Evolutionary conservation across 2,113 vertebrate genomes (phyloP), one percentile per base, ranked within the genome.

Genomic region (Meriones unguiculatus): DNA sequence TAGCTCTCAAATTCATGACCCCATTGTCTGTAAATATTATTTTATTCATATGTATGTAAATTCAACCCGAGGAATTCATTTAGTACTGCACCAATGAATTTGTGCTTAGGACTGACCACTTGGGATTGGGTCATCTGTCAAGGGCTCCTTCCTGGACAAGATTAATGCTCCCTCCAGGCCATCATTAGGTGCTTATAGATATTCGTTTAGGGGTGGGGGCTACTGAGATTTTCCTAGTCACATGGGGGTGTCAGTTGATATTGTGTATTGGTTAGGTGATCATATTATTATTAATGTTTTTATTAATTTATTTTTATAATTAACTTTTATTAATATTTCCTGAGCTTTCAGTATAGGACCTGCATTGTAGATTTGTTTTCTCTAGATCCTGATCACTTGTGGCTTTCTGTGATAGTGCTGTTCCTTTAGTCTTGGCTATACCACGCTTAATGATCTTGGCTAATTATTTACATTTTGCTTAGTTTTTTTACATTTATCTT

Each of bases 401-500:
- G 20, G 20, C n/a, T 57, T 57, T 81, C 22, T 81, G 6, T 81
- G 32, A 75, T 41, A 12, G 22, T 17, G 1, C 25, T 12, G 3
- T 75, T 41, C 20, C 41, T 4, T 75, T 24, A 12, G 7, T 38
- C 12, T 75, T 75, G 72, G 10, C n/a, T 41, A 75, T 25, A 24
- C 20, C 38, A 41, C 38, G 38, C 38, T 41, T 75, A 41, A 41
- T 75, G 38, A 75, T 75, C 20, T 24, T 41, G 32, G 57, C 89
- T 15, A 70, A 2, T 75, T 70, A 87, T 20, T 81, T 90, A 70
- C 11, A 80, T 85, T 84, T 88, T 90, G 28, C 14, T 57, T 93
- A 54, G 5, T 11, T 88, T 94, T 82, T 93, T 69, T 12, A 65
- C 76, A 6, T 67, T 94, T 93, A 90, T 59, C 7, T 82, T 82